Conservation (phyloP, 2,113 vertebrate species). For the Charadrius vociferus region DNA sequence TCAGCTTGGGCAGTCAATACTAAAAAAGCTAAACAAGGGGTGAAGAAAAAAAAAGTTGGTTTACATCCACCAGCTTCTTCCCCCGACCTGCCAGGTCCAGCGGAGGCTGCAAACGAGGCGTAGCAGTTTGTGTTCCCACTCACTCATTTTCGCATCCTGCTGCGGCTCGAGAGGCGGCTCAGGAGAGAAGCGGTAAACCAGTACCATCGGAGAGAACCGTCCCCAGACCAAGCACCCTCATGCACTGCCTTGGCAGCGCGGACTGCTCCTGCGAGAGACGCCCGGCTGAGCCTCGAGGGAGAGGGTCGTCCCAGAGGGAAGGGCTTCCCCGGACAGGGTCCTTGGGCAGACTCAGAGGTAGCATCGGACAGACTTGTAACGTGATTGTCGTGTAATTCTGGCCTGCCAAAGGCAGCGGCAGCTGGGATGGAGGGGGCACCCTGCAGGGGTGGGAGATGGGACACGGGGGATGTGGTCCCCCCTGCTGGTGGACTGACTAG, state of each 20-base stretch:
- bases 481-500: rapidly evolving
- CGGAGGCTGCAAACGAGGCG: rapidly evolving
- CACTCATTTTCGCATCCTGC: neutral
- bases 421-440: neutral
- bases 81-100: neutral
- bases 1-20: neutral
- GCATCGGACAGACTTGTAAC: neutral
- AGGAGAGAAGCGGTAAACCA: neutral
- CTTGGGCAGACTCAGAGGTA: conserved; percentile 50
- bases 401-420: neutral
- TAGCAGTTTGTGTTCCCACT: neutral
- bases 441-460: neutral
- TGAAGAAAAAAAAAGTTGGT: neutral
- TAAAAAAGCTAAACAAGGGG: neutral
- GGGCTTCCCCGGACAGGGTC: neutral
- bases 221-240: neutral
- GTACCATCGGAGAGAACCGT: rapidly evolving
- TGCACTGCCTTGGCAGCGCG: rapidly evolving
- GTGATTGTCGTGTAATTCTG: conserved; percentile 1
- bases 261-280: no score
- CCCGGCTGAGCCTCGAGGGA: neutral
- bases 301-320: neutral
- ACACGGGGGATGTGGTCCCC: rapidly evolving
- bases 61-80: neutral
- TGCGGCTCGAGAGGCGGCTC: neutral